Evolutionary conservation across 2,888 invertebrate species (phyloP).

Genomic region (Coenonympha arcania): DNA sequence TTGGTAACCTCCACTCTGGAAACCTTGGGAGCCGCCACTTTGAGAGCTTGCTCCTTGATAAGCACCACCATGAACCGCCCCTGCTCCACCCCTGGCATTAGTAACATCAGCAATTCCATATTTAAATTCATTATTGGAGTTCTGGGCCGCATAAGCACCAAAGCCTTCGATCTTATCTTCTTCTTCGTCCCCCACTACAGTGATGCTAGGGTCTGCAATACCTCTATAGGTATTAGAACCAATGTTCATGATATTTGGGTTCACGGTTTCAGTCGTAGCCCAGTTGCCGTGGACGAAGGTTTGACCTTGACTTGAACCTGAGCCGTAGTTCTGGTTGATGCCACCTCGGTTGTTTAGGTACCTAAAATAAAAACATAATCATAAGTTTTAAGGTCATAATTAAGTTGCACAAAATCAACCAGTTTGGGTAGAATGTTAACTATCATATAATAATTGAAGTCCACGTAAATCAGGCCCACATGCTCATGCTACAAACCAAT

Average conservation of each 20-base stretch:
- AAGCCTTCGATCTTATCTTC: constrained; percentile 58
- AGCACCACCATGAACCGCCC: constrained; percentile 24
- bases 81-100: constrained; percentile 33
- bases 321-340: constrained; percentile 24
- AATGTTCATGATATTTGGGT: constrained; percentile 60
- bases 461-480: too few species aligned
- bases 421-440: too few species aligned
- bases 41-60: constrained; percentile 30
- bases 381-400: neutral
- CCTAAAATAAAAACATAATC: too few species aligned
- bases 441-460: too few species aligned
- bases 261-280: constrained; percentile 68
- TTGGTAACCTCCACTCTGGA: constrained; percentile 25
- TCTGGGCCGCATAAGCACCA: constrained; percentile 54
- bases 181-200: constrained; percentile 59
- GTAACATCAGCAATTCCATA: constrained; percentile 58
- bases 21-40: constrained; percentile 13
- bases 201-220: constrained; percentile 46
- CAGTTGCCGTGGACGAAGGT: constrained; percentile 58
- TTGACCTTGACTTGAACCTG: constrained; percentile 33
- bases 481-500: too few species aligned
- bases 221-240: constrained; percentile 52
- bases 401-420: too few species aligned
- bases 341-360: constrained; percentile 35
- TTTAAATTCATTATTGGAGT: constrained; percentile 59